Evolutionary conservation across 2,113 vertebrate species (phyloP), one percentile per base, ranked within the genome.

Genomic region (Lophura nycthemera): DNA sequence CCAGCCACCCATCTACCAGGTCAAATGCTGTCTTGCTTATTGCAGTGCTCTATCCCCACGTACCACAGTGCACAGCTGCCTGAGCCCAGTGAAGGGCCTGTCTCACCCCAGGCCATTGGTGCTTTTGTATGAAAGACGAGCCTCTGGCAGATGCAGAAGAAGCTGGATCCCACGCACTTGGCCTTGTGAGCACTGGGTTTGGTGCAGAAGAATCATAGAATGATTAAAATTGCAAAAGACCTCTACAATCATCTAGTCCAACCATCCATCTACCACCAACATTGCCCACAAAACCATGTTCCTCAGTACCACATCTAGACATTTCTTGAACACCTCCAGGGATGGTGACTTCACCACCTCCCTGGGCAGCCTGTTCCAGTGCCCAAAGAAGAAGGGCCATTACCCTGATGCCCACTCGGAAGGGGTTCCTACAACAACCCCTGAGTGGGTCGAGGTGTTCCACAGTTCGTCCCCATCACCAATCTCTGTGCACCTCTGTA

Each of bases 371-470:
- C 52, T 13, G 52, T 54, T 27, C 15, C 52, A 54, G 27, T 54
- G 52, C 52, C 15, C 52, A 29, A 54, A 30, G 52, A 54, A 57
- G 76, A 78, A 81, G 61, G 56, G 9, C 29, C 1, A 1, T 71
- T 70, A 63, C 30, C 8, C 34, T 2, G 47, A 24, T 54, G 24
- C 7, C n/a, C 32, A 42, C 0, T 0, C 21, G 32, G 59, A 93
- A 54, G 6, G 18, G 19, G 57, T 81, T 86, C 38, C 56, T 29
- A 65, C 57, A 16, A 6, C 16, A 52, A 56, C 18, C 56, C 32
- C 56, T 57, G 19, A 57, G 38, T 0, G 1, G 30, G 30, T 45
- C 0, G 2, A 86, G n/a, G 8, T 69, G 7, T 16, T 40, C 1
- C 2, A 21, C 9, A 30, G 4, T 13, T 64, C 57, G 83, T 50